Evolutionary conservation across 2,797 vertebrate genomes (phyloP), one percentile per base, ranked within the genome.

Genomic region (Poeciliopsis turneri): DNA sequence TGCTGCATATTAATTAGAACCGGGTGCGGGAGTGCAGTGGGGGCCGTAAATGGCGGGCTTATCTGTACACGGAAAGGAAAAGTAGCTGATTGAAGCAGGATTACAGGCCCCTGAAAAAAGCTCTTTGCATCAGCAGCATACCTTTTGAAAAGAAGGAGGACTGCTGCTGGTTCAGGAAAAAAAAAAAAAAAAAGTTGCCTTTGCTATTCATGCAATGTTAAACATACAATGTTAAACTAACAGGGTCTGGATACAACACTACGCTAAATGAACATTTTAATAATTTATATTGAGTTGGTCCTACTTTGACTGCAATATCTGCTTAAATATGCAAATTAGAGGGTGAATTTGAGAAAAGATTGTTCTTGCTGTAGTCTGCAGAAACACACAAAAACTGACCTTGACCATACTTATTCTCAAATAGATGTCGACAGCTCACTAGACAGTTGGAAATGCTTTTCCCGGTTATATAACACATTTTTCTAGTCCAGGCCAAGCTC

Each of bases 1-100:
- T 94, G 81, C 92, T 87, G 94, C 93, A 94, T 95, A 94, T 95
- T 95, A 95, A 96, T 96, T 94, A 95, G 92, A 91, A 83, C 4
- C 0, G 80, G 84, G 86, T 88, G 89, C 6, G 11, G 81, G 86
- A 84, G 86, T 83, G 88, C 87, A 81, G 91, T 74, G 91, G 92
- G 90, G 93, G 88, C 90, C 59, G 80, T 93, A 95, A 95, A 96
- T 85, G 93, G 86, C 77, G 83, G 82, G 93, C 93, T 96, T 96
- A 95, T 95, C 94, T 93, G 91, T 93, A 94, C 92, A 93, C 78
- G 47, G 90, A 89, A 88, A 92, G 88, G 88, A 92, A 95, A 94
- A 94, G 88, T 86, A 93, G 94, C 94, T 95, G 95, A 95, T 96
- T 94, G 93, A 94, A 94, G 95, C 93, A 93, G 93, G 94, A 96